These are phyloP conservation scores for Cephus cinctus DNA, from an alignment of 1,140 invertebrate species.

Conservation along the genomic window DNA sequence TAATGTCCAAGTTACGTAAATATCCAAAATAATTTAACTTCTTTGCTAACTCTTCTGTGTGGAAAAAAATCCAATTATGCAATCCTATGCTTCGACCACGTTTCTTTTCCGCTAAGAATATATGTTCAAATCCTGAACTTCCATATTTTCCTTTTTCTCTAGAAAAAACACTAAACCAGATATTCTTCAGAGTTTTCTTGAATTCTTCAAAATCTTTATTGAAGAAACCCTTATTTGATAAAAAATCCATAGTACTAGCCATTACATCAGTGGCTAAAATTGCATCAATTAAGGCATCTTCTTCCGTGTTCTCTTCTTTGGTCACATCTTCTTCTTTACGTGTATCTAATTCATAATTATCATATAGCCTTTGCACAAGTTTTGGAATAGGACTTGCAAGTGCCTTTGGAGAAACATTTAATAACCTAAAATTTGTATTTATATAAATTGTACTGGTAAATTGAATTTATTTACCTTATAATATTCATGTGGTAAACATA, in stretches of 20 bases:
- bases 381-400: conserved; percentile 23
- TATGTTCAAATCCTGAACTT: conserved; percentile 57
- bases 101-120: conserved; percentile 58
- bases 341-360: conserved; percentile 45
- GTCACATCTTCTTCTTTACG: conserved; percentile 52
- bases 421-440: too few species aligned
- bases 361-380: conserved; percentile 34
- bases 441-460: too few species aligned
- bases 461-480: too few species aligned
- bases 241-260: conserved; percentile 55
- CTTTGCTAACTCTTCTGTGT: conserved; percentile 45
- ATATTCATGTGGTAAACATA: neutral
- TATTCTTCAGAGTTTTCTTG: conserved; percentile 67
- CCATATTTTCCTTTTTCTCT: conserved; percentile 56
- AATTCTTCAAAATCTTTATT: conserved; percentile 43
- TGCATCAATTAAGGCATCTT: conserved; percentile 56
- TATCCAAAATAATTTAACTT: conserved; percentile 55
- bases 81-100: conserved; percentile 49
- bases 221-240: conserved; percentile 49
- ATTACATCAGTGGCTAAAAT: conserved; percentile 58
- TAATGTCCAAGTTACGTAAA: conserved; percentile 30
- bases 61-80: conserved; percentile 60
- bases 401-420: conserved; percentile 11
- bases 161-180: conserved; percentile 77
- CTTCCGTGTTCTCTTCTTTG: conserved; percentile 52